Percentiles rank a stretch among this genome's conserved stretches.
Conservation (phyloP, 2,113 vertebrate genomes). For the Neogobius melanostomus region DNA sequence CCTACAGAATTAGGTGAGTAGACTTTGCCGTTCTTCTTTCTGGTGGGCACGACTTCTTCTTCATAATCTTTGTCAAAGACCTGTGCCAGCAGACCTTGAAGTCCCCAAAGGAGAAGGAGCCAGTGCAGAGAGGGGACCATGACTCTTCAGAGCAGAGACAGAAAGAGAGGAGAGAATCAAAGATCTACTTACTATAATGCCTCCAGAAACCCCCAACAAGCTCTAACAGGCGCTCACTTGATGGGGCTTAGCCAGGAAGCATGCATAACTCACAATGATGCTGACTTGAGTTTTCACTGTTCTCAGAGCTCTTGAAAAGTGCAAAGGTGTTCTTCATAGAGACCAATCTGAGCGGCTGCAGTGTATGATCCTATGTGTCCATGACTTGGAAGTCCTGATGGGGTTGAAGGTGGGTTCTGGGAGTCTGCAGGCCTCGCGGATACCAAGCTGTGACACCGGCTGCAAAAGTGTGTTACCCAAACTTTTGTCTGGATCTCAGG, state of each 20-base stretch:
- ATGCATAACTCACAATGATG: slow-evolving; percentile 57
- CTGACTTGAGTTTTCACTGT: slow-evolving; percentile 32
- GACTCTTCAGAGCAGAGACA: slow-evolving; percentile 33
- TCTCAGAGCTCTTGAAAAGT: slow-evolving; percentile 24
- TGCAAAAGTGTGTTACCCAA: slow-evolving; percentile 16
- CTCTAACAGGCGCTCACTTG: slow-evolving; percentile 44
- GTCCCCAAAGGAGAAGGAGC: slow-evolving; percentile 78
- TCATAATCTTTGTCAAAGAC: slow-evolving; percentile 72
- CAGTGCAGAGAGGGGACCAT: slow-evolving; percentile 66
- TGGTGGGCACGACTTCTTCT: slow-evolving; percentile 64
- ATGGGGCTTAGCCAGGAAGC: slow-evolving; percentile 15
- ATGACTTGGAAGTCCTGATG: slow-evolving; percentile 23
- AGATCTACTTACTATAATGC: slow-evolving; percentile 35
- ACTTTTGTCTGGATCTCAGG: slow-evolving; percentile 23
- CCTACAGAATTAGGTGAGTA: slow-evolving; percentile 67
- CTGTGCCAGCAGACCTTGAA: slow-evolving; percentile 75
- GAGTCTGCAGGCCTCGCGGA: slow-evolving; percentile 16
- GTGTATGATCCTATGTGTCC: slow-evolving; percentile 12
- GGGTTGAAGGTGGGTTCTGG: neutral
- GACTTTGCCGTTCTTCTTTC: slow-evolving; percentile 68
- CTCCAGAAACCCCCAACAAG: slow-evolving; percentile 42
- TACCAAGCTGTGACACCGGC: slow-evolving; percentile 8
- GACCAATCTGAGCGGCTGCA: neutral
- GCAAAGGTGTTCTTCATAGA: slow-evolving; percentile 43
- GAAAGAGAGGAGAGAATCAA: neutral